Base-by-base conservation (phyloP, 2,888 invertebrate genomes). In the Yponomeuta evonymella region DNA sequence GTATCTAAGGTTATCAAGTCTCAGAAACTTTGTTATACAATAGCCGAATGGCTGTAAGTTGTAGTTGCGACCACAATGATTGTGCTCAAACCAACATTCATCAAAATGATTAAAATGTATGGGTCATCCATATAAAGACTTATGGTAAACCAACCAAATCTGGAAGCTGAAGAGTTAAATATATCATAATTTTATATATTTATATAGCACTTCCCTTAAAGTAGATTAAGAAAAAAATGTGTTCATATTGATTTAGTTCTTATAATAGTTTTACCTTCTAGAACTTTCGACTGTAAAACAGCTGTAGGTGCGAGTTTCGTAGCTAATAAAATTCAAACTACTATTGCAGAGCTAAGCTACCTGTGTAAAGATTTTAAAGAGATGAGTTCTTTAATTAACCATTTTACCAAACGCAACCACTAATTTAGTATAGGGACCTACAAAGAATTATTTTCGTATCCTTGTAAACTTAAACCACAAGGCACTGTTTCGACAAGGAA, bases 241-340 rank as follows among this genome's bases (percentile, higher is more conserved):
- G 91, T 91, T 91, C 91, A 91, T 91, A 90, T 65, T 89, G 85
- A 90, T 89, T 90, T 91, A 89, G 89, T 89, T 76, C 5, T 12
- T 48, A 58, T 86, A 83, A 75, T 86, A 86, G 82, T 83, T 72
- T 66, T 87, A 83, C 82, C 84, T 83, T 83, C 82, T 88, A 88
- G 85, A 82, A 79, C 82, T 79, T 81, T 89, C 87, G 86, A 87
- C 88, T 90, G 89, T 89, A 83, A 83, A 86, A 90, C 89, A 90
- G 90, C 62, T 89, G 83, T 83, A 85, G 84, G 79, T 63, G 43
- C 12, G 43, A 36, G 36, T 33, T 63, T 36, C n/a, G 43, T 62
- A 23, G 48, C 10, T 15, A 67, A 12, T 67, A 67, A 67, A 33
- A 67, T 33, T 43, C 36, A 48, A 67, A 2, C 48, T 70, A n/a